Evolutionary conservation across 92 coral and sea anemone genomes (phyloP).

Genomic region (Porites evermanni): DNA sequence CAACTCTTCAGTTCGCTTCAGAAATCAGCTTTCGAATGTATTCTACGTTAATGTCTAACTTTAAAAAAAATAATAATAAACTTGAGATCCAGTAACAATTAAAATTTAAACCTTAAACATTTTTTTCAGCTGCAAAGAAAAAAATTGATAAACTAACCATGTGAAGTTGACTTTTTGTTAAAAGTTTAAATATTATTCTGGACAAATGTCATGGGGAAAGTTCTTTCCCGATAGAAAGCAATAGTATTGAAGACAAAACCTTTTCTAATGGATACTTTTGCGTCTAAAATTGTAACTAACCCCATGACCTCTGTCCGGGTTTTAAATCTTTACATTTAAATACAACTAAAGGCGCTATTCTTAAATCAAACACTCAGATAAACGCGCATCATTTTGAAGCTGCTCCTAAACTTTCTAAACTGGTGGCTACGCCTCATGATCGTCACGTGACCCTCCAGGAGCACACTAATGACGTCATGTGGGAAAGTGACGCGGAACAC

Average conservation of each 20-base stretch:
- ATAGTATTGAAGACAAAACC: background rate
- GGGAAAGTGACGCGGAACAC: conserved; percentile 83
- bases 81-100: no score
- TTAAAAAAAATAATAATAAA: background rate
- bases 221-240: background rate
- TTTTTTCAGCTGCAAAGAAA: background rate
- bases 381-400: conserved; percentile 70
- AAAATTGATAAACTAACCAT: background rate
- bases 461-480: conserved; percentile 75
- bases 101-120: no score
- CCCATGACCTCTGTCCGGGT: background rate
- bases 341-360: background rate
- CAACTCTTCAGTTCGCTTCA: background rate
- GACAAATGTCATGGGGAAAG: background rate
- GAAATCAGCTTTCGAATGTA: background rate
- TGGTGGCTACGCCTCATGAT: conserved; percentile 74
- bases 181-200: background rate
- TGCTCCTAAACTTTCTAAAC: conserved; percentile 70
- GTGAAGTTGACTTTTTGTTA: background rate
- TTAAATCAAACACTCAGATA: conserved; percentile 31
- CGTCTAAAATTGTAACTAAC: background rate
- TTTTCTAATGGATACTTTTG: background rate
- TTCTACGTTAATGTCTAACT: background rate
- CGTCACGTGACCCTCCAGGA: conserved; percentile 76
- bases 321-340: background rate